Conservation (phyloP, 2,113 vertebrate genomes). For the Coracopsis vasa region DNA sequence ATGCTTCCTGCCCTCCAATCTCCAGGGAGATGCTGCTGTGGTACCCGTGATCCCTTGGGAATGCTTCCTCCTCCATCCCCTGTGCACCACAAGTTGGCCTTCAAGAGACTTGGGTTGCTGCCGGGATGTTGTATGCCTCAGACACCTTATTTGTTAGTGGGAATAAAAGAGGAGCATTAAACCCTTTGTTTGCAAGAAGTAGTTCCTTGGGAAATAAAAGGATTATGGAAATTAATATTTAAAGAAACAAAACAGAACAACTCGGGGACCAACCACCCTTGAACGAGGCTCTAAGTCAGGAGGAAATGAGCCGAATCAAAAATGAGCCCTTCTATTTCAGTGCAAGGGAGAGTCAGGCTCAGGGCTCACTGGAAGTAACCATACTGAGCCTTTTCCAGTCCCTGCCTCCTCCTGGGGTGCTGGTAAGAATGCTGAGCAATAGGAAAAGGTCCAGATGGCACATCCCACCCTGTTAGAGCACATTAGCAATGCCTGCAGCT, state of each 20-base stretch:
- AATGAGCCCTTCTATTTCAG: background rate
- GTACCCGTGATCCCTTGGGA: background rate
- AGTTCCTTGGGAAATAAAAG: constrained; percentile 55
- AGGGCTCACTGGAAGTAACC: fast-evolving
- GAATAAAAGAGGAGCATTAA: constrained; percentile 45
- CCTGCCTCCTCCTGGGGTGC: background rate
- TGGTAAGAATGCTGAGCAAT: background rate
- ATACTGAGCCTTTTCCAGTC: background rate
- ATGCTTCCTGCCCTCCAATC: fast-evolving
- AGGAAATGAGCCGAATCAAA: constrained; percentile 25
- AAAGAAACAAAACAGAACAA: constrained; percentile 59
- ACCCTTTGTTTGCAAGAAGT: constrained; percentile 36
- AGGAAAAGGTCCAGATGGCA: background rate
- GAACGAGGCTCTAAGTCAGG: constrained; percentile 37
- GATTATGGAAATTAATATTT: constrained; percentile 64
- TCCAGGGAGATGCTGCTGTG: background rate
- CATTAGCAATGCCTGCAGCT: fast-evolving
- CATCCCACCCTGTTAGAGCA: fast-evolving
- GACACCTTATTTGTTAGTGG: constrained; percentile 35
- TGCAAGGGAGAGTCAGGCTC: background rate
- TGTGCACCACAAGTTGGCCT: background rate
- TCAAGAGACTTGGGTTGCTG: background rate
- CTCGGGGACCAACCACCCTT: constrained; percentile 37
- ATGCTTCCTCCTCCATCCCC: background rate
- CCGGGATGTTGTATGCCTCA: background rate